These are phyloP conservation scores for Aspidapion aeneum DNA, from an alignment of 2,888 invertebrate species.

Conservation along the genomic window DNA sequence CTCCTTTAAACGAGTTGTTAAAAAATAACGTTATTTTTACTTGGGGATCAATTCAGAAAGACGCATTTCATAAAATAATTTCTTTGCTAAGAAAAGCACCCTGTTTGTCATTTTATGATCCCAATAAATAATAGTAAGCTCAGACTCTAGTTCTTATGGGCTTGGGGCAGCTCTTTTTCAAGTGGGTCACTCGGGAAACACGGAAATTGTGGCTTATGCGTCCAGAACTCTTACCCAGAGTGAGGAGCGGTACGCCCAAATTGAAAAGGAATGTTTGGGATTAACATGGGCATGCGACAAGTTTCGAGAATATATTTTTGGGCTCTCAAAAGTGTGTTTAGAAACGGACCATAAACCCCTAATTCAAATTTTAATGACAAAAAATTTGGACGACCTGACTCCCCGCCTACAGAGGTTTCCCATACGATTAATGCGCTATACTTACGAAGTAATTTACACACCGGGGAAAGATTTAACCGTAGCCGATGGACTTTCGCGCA, in stretches of 20 bases:
- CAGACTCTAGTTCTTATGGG: constrained; percentile 11
- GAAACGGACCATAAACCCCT: constrained; percentile 10
- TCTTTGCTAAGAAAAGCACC: constrained; percentile 5
- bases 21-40: constrained; percentile 10
- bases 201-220: background rate
- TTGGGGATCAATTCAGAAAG: background rate
- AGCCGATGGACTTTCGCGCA: constrained; percentile 24
- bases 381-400: too few relatives aligned
- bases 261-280: constrained; percentile 11
- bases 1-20: constrained; percentile 8
- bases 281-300: constrained; percentile 5
- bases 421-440: constrained; percentile 27
- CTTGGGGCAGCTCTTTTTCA: constrained; percentile 14
- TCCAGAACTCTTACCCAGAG: constrained; percentile 6
- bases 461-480: constrained; percentile 25
- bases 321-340: constrained; percentile 3
- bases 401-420: too few relatives aligned
- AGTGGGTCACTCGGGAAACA: background rate
- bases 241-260: constrained; percentile 6
- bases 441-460: constrained; percentile 20
- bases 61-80: constrained; percentile 4
- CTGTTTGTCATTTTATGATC: constrained; percentile 9
- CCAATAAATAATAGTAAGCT: constrained; percentile 8
- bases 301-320: constrained; percentile 2
- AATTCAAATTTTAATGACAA: too few relatives aligned